Evolutionary conservation across 2,113 vertebrate genomes (phyloP), one percentile per base, ranked within the genome.

Genomic region (Emberiza fucata): DNA sequence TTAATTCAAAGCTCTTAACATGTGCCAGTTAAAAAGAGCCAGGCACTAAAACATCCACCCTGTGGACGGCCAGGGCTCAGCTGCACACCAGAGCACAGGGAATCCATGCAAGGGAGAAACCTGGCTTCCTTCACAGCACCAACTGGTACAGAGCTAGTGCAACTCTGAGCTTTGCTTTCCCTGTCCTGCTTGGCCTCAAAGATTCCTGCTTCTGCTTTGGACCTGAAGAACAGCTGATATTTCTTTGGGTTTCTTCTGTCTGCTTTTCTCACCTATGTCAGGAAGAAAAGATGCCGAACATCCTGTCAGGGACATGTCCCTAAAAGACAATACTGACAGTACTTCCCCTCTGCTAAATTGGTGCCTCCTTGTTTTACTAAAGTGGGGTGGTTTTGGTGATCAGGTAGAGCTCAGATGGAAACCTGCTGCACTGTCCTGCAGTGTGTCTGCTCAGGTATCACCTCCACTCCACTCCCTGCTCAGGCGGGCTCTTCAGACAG

Each of bases 1-100:
- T 97, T 98, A 98, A 98, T 98, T 98, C 98, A 98, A 98, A 98
- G 97, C 97, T 98, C 98, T 98, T 98, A 98, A 98, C 98, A 98
- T 98, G 97, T 98, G 98, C 98, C 98, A 98, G 97, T 98, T 98
- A 98, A 98, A 98, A 98, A 98, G 97, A 98, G 97, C 92, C 95
- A 98, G 97, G 97, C 97, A 98, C 97, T 98, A 98, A 98, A 98
- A 98, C 97, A 98, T 98, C 85, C 73, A 97, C 94, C 50, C 56
- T 48, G 88, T 90, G 93, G 81, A 94, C 72, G 73, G 93, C 97
- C 92, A 53, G 92, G 94, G 82, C 97, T 98, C 97, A 97, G 97
- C 97, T 97, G 98, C 91, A 69, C 79, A 59, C 95, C 97, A 91
- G 96, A 97, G 76, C 95, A 47, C 86, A 51, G 90, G 61, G 83